Evolutionary conservation across 1,140 invertebrate species (phyloP), one percentile per base, ranked within the genome.

Genomic region (Micrasema longulum): DNA sequence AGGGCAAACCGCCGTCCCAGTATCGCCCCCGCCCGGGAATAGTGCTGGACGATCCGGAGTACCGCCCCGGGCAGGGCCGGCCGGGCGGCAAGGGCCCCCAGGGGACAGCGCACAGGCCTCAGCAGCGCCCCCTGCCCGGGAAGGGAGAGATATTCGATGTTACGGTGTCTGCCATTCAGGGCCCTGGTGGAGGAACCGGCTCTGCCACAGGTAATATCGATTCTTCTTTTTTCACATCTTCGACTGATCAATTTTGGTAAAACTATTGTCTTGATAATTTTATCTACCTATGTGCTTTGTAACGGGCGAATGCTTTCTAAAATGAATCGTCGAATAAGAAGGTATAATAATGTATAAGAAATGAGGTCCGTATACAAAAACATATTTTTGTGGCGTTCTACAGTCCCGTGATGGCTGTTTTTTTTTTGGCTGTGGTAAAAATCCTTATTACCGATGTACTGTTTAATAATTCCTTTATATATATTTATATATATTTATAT

Each of bases 101-200:
- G 74, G 69, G 75, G 83, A 31, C 86, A 84, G 79, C 79, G 0
- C 86, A 22, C 20, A 12, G 50, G 26, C 0, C 86, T 10, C 20
- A 31, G 20, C 12, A 11, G 1, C 38, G 38, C 12, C 60, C 20
- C 11, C 4, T 2, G 35, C 48, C 48, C 7, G 48, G 85, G 0
- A 87, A 88, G 69, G 92, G 93, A 3, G 93, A 96, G 77, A 91
- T 95, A 23, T 95, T 96, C 78, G 94, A 96, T 76, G 90, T 96
- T 0, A 95, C 94, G 0, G 91, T 96, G 0, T 94, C 93, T 0
- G 94, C 93, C 2, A 91, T 95, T 57, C 94, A 96, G 79, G 93
- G 93, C 45, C 91, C 91, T 0, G 83, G 85, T 6, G 86, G 85
- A 74, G 84, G 85, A 43, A 83, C 80, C 11, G 81, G 81, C 23